Percentiles rank a stretch among this genome's conserved stretches.
These are phyloP conservation scores for Ascaphus truei DNA, from an alignment of 2,113 vertebrate species.

Conservation along the genomic window DNA sequence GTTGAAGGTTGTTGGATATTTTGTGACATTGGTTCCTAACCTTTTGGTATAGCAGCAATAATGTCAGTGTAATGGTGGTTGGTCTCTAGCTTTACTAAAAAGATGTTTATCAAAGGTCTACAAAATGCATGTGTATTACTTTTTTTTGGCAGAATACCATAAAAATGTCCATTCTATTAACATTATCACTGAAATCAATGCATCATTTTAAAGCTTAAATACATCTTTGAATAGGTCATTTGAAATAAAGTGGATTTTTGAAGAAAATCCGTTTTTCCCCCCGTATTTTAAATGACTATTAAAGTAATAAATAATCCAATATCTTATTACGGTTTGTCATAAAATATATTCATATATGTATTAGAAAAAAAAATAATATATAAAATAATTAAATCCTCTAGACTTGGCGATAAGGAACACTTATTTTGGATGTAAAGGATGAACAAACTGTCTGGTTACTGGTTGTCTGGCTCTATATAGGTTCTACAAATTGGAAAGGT, in stretches of 20 bases:
- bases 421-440: neutral
- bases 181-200: slow-evolving; percentile 16
- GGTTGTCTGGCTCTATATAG: slow-evolving; percentile 17
- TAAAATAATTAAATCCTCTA: rapidly evolving
- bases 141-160: neutral
- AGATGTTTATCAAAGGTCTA: neutral
- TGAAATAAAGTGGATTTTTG: slow-evolving; percentile 7
- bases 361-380: neutral
- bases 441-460: slow-evolving; percentile 1
- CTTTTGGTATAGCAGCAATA: neutral
- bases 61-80: neutral
- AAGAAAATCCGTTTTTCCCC: neutral
- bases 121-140: neutral
- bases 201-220: slow-evolving; percentile 29
- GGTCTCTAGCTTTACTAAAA: neutral
- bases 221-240: neutral
- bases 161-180: slow-evolving; percentile 11
- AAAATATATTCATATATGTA: neutral
- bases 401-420: neutral
- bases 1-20: neutral
- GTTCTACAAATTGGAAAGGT: neutral
- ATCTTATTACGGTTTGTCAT: slow-evolving; percentile 35
- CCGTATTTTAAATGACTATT: slow-evolving; percentile 17
- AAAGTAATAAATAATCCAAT: slow-evolving; percentile 54
- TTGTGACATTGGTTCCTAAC: neutral